These are phyloP conservation scores for Catocala sponsa DNA, from an alignment of 2,888 invertebrate species.

Conservation along the genomic window DNA sequence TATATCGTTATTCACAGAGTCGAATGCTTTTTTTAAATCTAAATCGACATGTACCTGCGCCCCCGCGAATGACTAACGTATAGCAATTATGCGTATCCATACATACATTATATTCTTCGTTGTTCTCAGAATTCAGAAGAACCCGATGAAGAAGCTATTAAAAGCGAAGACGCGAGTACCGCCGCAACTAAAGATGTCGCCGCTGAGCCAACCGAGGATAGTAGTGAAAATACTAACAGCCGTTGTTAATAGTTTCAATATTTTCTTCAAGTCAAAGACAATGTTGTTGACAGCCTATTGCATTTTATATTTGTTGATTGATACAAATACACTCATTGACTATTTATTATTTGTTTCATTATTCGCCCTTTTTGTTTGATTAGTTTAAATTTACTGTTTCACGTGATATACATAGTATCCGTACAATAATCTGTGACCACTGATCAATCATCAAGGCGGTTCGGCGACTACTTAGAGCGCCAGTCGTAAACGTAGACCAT, in stretches of 20 bases:
- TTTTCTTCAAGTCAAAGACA: constrained; percentile 11
- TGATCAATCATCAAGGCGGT: too few species aligned
- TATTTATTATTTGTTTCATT: constrained; percentile 2
- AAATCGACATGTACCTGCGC: too few species aligned
- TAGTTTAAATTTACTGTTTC: background rate
- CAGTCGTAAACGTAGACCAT: too few species aligned
- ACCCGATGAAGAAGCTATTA: constrained; percentile 12
- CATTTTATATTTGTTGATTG: background rate
- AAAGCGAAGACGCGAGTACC: constrained; percentile 7
- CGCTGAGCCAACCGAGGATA: constrained; percentile 16
- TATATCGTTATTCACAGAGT: too few species aligned
- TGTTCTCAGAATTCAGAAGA: constrained; percentile 27
- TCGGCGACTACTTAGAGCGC: too few species aligned
- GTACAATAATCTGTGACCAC: too few species aligned
- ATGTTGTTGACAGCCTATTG: constrained; percentile 7
- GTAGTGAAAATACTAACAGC: constrained; percentile 11
- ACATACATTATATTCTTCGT: too few species aligned
- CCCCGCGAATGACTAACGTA: too few species aligned
- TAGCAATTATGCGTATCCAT: too few species aligned
- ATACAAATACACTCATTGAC: constrained; percentile 10
- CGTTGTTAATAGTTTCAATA: background rate
- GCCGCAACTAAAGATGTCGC: constrained; percentile 7
- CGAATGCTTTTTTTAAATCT: too few species aligned
- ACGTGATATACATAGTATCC: too few species aligned
- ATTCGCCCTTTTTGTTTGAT: background rate